Base-by-base conservation (phyloP, 1,140 invertebrate species). In the Batillaria attramentaria region DNA sequence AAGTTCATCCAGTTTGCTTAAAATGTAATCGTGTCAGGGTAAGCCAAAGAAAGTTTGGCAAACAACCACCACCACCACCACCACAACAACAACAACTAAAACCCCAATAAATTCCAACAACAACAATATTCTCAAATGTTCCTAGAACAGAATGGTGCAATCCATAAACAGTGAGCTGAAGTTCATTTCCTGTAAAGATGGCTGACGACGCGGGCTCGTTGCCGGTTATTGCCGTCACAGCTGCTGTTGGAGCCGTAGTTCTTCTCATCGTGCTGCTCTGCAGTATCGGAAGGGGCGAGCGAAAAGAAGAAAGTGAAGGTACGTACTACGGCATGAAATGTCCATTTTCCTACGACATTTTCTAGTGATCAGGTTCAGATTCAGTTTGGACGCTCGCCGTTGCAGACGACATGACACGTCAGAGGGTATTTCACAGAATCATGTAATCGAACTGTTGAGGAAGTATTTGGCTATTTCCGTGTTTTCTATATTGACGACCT, bases 171-270 rank as follows among this genome's bases (percentile, higher is more conserved):
- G 70, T 10, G 16, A 16, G 20, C n/a, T 24, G 24, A 10, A 13
- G 54, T 28, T 37, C 33, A 70, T 42, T 70, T 75, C 39, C 57
- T 39, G 73, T 42, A 62, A 79, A 73, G 42, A 81, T 81, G 80
- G 80, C 78, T 54, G 81, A 78, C 50, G 78, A 82, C 31, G 54
- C 50, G 10, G 33, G 74, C 1, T 84, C 84, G 5, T 50, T 87
- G 33, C 84, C 87, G 50, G 76, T 86, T 6, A 73, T 88, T 31
- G 87, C 86, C 24, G 83, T 88, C 3, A 88, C 87, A 28, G 86
- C 85, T 13, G 86, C 85, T 3, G 86, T 88, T 57, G 87, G 85
- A 5, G 86, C 87, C 6, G 81, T 88, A 16, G 82, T 87, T 72
- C 60, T 88, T 28, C 81, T 88, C 16, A 46, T 88, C 62, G 79